Evolutionary conservation across 2,888 invertebrate species (phyloP), one percentile per base, ranked within the genome.

Genomic region (Caenorhabditis parvicauda): DNA sequence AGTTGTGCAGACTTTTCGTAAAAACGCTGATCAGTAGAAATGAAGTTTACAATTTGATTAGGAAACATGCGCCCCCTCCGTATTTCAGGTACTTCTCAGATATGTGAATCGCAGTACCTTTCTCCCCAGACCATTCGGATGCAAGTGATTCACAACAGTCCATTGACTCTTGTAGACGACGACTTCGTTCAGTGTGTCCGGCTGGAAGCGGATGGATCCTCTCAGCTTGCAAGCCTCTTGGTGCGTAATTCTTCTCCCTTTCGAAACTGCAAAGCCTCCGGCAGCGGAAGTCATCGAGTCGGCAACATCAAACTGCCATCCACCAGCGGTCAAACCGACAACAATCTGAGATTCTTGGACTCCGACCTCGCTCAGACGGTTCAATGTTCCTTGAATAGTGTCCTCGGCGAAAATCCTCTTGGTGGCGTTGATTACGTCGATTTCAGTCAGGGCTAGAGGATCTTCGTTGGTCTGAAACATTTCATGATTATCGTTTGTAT

Each of bases 361-460:
- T 47, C 62, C 62, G 41, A 55, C 52, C 35, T 51, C 46, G 3
- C 45, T n/a, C 0, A 62, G 45, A 29, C 62, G 57, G 14, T 62
- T 53, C 14, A 58, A 51, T 37, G 58, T 55, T 45, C 62, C 62
- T 39, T 62, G 51, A 37, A 62, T 62, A 12, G 62, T 62, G 4
- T 62, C 62, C 21, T 62, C 58, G n/a, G 52, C 58, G 25, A 50
- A 48, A 41, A 54, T 52, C 14, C 41, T 27, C 0, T 39, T 24
- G 28, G 51, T 54, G 1, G 47, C 41, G 29, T 46, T 52, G 9
- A 62, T 35, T 19, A 54, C 51, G 51, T 62, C 49, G 27, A 54
- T 49, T 19, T 54, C 48, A 12, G 54, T 58, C n/a, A 62, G 42
- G 24, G 29, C 38, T 2, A 27, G 1, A 4, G 50, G 44, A 25